phyloP scores from a whole-genome alignment of 2,113 vertebrate genomes.

The Astur gentilis region DNA sequence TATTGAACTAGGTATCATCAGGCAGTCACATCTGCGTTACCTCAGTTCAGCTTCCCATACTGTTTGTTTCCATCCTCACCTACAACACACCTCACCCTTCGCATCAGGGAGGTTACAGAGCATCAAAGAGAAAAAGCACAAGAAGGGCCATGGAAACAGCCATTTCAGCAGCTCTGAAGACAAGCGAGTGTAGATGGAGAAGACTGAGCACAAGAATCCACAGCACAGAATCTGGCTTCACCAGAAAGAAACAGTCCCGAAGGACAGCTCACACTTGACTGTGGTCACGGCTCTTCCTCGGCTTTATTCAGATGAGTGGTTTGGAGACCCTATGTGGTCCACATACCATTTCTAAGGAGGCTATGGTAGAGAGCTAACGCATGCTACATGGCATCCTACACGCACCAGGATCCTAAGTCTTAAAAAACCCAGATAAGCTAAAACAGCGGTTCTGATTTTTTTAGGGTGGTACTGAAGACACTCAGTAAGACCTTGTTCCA shows the following conservation, averaged over 20 bases:
- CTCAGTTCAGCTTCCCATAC: background rate
- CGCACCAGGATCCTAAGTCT: background rate
- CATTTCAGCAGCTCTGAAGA: background rate
- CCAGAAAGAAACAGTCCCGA: background rate
- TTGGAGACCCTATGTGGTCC: background rate
- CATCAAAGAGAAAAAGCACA: background rate
- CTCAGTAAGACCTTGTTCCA: background rate
- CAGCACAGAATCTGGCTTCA: background rate
- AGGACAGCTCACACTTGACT: background rate
- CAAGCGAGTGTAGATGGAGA: accelerated
- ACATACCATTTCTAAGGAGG: background rate
- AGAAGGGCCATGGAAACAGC: background rate
- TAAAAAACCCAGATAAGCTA: background rate
- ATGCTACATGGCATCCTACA: background rate
- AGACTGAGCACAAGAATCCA: background rate
- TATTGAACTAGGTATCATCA: background rate
- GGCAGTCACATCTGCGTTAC: background rate
- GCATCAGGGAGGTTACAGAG: background rate
- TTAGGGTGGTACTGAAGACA: background rate
- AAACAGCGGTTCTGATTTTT: background rate
- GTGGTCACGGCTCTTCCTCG: background rate
- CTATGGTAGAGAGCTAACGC: background rate
- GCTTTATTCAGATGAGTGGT: background rate
- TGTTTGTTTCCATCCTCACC: background rate
- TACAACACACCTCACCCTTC: background rate